Conservation (phyloP, 2,113 vertebrate species). For the Nipponia nippon region DNA sequence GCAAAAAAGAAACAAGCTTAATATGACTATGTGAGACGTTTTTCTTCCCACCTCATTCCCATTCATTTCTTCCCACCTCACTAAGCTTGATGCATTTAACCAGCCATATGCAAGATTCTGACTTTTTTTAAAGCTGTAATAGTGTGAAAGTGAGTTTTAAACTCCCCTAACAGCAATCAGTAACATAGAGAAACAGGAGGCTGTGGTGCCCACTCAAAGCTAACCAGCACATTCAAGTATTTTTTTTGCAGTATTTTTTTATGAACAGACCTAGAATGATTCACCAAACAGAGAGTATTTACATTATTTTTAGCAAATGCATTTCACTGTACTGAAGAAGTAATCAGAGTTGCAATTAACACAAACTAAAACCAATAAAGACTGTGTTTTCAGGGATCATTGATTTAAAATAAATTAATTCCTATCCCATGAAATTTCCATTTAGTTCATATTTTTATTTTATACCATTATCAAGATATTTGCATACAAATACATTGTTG, state of each 20-base stretch:
- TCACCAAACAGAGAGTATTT: neutral
- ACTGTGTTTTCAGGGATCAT: neutral
- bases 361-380: neutral
- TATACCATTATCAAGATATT: neutral
- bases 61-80: neutral
- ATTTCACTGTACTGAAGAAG: neutral
- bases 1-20: neutral
- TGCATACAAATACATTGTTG: neutral
- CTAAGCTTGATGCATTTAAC: neutral
- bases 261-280: neutral
- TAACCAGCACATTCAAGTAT: neutral
- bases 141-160: neutral
- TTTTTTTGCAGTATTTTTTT: neutral
- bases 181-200: neutral
- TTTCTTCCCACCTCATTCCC: neutral
- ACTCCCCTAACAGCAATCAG: neutral
- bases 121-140: neutral
- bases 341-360: neutral
- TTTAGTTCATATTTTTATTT: neutral
- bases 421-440: neutral
- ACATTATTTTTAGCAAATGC: neutral
- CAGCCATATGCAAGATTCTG: neutral
- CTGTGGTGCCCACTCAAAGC: neutral
- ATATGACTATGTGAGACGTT: neutral
- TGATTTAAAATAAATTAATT: neutral